Evolutionary conservation across 2,888 invertebrate species (phyloP).

Genomic region (Cephus runcator): DNA sequence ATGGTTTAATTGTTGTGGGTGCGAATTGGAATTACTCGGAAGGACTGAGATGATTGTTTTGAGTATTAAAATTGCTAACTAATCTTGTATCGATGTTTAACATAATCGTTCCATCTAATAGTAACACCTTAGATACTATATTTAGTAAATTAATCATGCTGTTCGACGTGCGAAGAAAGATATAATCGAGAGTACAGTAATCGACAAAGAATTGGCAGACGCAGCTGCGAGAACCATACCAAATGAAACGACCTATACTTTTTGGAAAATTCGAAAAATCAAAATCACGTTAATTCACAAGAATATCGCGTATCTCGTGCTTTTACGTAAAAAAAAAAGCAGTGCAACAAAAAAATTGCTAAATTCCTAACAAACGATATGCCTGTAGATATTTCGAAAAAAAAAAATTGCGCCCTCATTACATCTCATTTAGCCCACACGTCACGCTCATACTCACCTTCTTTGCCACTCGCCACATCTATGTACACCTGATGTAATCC

Average conservation of each 20-base stretch:
- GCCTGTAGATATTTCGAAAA: not conserved
- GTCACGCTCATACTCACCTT: not conserved
- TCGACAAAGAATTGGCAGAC: not conserved
- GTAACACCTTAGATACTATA: not conserved
- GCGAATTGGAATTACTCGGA: constrained; percentile 26
- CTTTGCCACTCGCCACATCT: not conserved
- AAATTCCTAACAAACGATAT: not conserved
- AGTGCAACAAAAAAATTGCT: not conserved
- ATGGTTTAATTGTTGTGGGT: constrained; percentile 53
- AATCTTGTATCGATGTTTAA: constrained; percentile 46
- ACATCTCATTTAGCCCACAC: not conserved
- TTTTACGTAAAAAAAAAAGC: not conserved
- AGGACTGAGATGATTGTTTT: constrained; percentile 32
- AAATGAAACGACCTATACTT: not conserved
- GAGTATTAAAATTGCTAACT: constrained; percentile 26
- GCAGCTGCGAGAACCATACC: too few relatives aligned
- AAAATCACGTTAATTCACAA: not conserved
- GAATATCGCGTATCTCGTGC: too few relatives aligned
- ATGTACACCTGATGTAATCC: not conserved
- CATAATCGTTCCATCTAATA: constrained; percentile 30
- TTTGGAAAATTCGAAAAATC: not conserved
- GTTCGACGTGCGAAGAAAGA: not conserved
- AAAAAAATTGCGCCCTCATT: not conserved
- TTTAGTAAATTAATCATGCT: not conserved
- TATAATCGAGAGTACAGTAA: not conserved